Evolutionary conservation across 2,888 invertebrate species (phyloP).

Genomic region (Tetrapedia diversipes): DNA sequence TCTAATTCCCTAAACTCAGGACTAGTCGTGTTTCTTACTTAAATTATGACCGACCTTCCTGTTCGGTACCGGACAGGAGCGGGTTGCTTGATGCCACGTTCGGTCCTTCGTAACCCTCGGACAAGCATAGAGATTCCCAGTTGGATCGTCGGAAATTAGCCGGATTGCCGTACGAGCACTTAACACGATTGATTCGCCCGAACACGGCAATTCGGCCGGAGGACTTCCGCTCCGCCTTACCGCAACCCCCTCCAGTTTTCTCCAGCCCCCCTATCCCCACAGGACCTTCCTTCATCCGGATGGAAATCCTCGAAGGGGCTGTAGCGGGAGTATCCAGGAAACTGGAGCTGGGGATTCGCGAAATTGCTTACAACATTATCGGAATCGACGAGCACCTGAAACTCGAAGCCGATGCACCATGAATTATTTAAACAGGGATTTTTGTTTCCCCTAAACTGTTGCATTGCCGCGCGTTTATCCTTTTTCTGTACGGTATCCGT

Average conservation of each 20-base stretch:
- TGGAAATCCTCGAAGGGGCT: slow-evolving; percentile 30
- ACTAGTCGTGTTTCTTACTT: too few relatives aligned
- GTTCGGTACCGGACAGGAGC: background rate
- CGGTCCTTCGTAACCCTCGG: slow-evolving; percentile 32
- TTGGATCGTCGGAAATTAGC: slow-evolving; percentile 64
- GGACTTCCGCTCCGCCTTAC: slow-evolving; percentile 45
- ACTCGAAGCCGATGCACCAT: slow-evolving; percentile 5
- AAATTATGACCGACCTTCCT: too few relatives aligned
- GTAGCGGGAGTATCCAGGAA: slow-evolving; percentile 38
- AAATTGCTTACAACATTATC: slow-evolving; percentile 41
- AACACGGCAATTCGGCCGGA: slow-evolving; percentile 56
- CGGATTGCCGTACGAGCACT: slow-evolving; percentile 66
- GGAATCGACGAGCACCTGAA: too few relatives aligned
- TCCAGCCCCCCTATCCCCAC: too few relatives aligned
- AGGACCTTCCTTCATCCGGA: slow-evolving; percentile 1
- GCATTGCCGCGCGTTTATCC: background rate
- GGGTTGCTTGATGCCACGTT: slow-evolving; percentile 12
- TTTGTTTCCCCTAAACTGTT: background rate
- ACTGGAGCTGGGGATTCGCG: slow-evolving; percentile 31
- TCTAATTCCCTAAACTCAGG: too few relatives aligned
- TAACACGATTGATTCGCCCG: slow-evolving; percentile 66
- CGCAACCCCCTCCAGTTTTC: slow-evolving; percentile 8
- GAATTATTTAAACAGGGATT: slow-evolving; percentile 21
- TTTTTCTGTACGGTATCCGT: background rate
- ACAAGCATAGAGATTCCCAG: slow-evolving; percentile 46